A percentile compares a stretch with the other conserved stretches of the same genome.
These are phyloP conservation scores for Drosophila kanekoi DNA, from an alignment of 2,888 invertebrate genomes.

Conservation along the genomic window DNA sequence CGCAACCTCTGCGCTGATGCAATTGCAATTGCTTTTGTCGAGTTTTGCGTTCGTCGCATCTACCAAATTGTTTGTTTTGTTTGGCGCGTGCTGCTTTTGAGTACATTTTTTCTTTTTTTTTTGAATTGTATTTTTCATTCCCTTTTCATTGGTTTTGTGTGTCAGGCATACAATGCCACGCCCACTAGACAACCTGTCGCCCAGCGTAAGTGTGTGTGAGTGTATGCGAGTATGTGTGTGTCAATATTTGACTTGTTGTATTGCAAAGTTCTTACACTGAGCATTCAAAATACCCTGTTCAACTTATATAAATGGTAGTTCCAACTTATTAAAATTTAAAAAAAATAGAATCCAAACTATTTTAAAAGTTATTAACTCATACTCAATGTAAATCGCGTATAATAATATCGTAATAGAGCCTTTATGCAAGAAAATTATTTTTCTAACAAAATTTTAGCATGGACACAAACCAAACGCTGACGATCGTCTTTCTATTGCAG, in stretches of 20 bases:
- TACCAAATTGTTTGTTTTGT: conserved; percentile 72
- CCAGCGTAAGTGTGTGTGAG: conserved; percentile 10
- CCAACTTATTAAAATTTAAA: no score
- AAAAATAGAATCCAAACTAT: no score
- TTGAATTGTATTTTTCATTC: conserved; percentile 21
- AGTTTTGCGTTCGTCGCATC: conserved; percentile 65
- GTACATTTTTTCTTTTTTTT: conserved; percentile 34
- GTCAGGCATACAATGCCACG: conserved; percentile 41
- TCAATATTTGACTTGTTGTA: conserved; percentile 74
- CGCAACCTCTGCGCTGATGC: conserved; percentile 42
- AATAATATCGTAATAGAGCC: no score
- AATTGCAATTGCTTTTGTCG: conserved; percentile 72
- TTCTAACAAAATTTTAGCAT: no score
- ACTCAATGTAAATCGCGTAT: no score
- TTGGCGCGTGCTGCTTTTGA: conserved; percentile 66
- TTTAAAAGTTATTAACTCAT: no score
- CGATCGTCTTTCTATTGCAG: no score
- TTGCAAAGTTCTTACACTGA: conserved; percentile 44
- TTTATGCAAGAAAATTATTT: no score
- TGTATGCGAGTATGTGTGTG: conserved; percentile 18
- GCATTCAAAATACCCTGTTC: conserved; percentile 25
- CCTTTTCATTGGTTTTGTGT: conserved; percentile 40
- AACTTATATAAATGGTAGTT: neutral
- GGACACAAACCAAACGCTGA: no score
- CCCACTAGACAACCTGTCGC: conserved; percentile 34